These are phyloP conservation scores for Stenoptilia bipunctidactyla DNA, from an alignment of 2,888 invertebrate species.

Conservation along the genomic window DNA sequence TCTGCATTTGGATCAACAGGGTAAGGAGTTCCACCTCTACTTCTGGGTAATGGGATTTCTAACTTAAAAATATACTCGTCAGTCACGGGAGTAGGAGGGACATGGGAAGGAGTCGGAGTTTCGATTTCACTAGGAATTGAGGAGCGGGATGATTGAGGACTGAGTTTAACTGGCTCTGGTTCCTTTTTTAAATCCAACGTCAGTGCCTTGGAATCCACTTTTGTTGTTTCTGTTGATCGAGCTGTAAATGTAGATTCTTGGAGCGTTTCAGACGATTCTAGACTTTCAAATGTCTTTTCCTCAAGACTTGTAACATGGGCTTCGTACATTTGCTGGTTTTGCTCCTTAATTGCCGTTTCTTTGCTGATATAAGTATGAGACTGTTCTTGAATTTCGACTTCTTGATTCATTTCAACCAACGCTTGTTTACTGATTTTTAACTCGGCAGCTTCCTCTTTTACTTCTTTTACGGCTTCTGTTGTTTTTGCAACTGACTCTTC, in stretches of 20 bases:
- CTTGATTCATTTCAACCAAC: slow-evolving; percentile 11
- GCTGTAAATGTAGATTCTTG: slow-evolving; percentile 11
- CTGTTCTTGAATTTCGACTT: neutral
- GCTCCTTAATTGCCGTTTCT: neutral
- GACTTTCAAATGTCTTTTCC: neutral
- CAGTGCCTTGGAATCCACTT: slow-evolving; percentile 3
- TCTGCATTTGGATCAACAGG: slow-evolving; percentile 27
- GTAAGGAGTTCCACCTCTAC: slow-evolving; percentile 25
- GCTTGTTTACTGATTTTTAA: slow-evolving; percentile 12
- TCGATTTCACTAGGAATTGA: slow-evolving; percentile 20
- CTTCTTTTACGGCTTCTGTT: neutral
- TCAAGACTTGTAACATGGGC: neutral
- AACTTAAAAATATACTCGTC: slow-evolving; percentile 57
- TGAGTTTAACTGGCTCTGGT: slow-evolving; percentile 3
- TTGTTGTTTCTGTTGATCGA: slow-evolving; percentile 1
- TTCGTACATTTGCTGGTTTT: neutral
- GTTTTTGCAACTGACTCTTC: no score
- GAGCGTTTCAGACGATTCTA: slow-evolving; percentile 2
- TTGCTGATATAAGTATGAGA: neutral
- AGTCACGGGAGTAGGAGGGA: slow-evolving; percentile 48
- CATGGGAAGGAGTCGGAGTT: slow-evolving; percentile 35
- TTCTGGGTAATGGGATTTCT: slow-evolving; percentile 39
- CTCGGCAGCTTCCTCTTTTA: neutral
- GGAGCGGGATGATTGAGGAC: neutral
- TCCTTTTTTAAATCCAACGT: neutral